A percentile compares a stretch with the other conserved stretches of the same genome.
phyloP scores from a whole-genome alignment of 2,888 invertebrate species.

The Dryobotodes eremita region DNA sequence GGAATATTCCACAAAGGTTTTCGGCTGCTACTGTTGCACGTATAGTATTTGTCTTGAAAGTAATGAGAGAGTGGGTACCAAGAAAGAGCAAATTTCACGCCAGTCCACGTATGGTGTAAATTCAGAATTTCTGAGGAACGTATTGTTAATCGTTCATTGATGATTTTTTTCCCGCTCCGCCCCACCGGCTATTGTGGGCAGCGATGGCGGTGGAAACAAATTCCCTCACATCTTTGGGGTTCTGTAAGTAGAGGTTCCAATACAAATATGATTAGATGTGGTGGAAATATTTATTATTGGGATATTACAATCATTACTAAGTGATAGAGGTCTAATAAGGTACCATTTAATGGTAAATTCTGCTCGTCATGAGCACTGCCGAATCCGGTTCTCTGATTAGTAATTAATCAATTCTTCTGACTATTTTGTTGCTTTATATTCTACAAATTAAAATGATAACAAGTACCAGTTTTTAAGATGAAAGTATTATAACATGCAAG shows the following conservation, averaged over 20 bases:
- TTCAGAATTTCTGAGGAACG: conserved; percentile 76
- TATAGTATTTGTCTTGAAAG: conserved; percentile 66
- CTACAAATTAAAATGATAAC: neutral
- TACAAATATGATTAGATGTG: neutral
- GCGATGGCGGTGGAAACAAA: conserved; percentile 70
- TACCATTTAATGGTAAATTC: neutral
- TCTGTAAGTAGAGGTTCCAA: conserved; percentile 22
- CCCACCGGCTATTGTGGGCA: conserved; percentile 78
- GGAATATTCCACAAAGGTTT: conserved; percentile 59
- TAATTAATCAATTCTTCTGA: neutral
- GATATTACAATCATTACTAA: neutral
- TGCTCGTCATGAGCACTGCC: neutral
- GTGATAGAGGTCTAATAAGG: neutral
- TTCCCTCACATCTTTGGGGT: conserved; percentile 59
- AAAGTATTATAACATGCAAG: neutral
- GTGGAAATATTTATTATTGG: neutral
- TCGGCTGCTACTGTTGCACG: conserved; percentile 68
- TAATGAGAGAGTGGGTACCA: conserved; percentile 72
- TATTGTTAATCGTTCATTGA: conserved; percentile 82
- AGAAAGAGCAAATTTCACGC: conserved; percentile 82
- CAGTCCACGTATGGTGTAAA: conserved; percentile 72
- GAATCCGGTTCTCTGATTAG: neutral
- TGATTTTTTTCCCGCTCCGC: conserved; percentile 81
- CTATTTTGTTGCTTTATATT: neutral
- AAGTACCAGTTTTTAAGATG: neutral